These are phyloP conservation scores for Mungos mungo DNA, from an alignment of 2,113 vertebrate species.

Conservation along the genomic window DNA sequence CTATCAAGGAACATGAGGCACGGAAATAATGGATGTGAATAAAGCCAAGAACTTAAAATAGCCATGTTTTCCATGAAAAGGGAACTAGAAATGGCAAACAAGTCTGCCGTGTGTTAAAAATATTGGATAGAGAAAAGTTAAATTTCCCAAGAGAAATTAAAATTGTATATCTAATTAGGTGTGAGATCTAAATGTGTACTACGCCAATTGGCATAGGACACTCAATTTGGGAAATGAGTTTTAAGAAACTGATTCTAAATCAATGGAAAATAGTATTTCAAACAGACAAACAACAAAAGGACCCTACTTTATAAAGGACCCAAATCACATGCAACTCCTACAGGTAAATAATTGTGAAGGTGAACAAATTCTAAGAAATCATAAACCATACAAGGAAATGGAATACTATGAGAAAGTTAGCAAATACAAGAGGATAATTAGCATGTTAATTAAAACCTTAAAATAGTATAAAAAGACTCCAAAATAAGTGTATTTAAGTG, in stretches of 20 bases:
- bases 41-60: background rate
- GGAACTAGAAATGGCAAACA: background rate
- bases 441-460: background rate
- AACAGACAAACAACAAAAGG: background rate
- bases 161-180: background rate
- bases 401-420: background rate
- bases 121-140: background rate
- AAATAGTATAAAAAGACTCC: background rate
- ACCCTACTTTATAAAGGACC: background rate
- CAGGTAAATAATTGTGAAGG: background rate
- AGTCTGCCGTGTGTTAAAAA: background rate
- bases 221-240: background rate
- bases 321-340: background rate
- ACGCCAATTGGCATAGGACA: background rate
- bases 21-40: background rate
- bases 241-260: background rate
- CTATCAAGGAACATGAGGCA: background rate
- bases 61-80: background rate
- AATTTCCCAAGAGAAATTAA: conserved; percentile 33
- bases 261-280: background rate
- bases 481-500: conserved; percentile 2
- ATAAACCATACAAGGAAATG: background rate
- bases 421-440: background rate
- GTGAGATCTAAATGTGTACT: background rate
- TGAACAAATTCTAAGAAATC: background rate